These are phyloP conservation scores for Drosophila asahinai DNA, from an alignment of 1,140 invertebrate species.

Conservation along the genomic window DNA sequence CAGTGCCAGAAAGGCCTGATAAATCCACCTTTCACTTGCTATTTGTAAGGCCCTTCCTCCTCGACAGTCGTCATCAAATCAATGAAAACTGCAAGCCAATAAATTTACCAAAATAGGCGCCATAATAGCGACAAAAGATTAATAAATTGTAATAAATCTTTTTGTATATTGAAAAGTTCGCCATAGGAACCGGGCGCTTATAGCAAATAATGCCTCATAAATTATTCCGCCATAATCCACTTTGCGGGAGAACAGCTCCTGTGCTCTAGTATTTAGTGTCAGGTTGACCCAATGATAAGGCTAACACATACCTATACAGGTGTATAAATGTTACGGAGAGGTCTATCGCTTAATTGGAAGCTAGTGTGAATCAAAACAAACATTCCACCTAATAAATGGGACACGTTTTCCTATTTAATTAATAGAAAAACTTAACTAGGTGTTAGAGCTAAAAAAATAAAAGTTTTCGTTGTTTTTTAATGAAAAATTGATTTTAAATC, in stretches of 20 bases:
- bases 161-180: slow-evolving; percentile 22
- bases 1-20: slow-evolving; percentile 35
- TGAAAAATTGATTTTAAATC: background rate
- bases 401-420: background rate
- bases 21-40: slow-evolving; percentile 55
- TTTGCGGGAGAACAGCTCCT: slow-evolving; percentile 40
- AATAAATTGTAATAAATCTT: slow-evolving; percentile 75
- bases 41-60: slow-evolving; percentile 17
- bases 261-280: slow-evolving; percentile 34
- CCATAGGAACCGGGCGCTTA: slow-evolving; percentile 28
- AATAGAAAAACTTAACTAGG: background rate
- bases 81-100: slow-evolving; percentile 32
- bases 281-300: slow-evolving; percentile 32
- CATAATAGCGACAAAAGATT: slow-evolving; percentile 74
- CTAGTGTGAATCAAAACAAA: slow-evolving; percentile 34
- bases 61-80: background rate
- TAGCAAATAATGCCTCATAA: slow-evolving; percentile 56
- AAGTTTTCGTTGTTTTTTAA: no score
- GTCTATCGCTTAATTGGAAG: slow-evolving; percentile 32
- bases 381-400: background rate
- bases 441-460: background rate
- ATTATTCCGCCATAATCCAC: slow-evolving; percentile 54
- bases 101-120: slow-evolving; percentile 58
- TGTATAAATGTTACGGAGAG: background rate
- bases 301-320: slow-evolving; percentile 3